Evolutionary conservation across 1,140 invertebrate species (phyloP).

Genomic region (Cyphomyrmex costatus): DNA sequence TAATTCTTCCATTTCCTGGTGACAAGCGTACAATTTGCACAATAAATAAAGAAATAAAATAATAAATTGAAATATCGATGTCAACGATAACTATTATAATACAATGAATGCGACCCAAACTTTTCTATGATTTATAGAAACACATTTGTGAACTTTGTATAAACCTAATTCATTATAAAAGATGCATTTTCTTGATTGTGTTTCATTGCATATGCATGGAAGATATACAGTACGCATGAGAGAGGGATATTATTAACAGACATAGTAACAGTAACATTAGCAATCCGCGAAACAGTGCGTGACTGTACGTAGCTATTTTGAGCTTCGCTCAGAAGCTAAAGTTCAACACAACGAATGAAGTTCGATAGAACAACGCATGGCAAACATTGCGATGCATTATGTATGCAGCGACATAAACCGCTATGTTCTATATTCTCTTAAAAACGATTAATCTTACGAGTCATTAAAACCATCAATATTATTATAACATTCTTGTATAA

Average conservation of each 20-base stretch:
- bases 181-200: slow-evolving; percentile 50
- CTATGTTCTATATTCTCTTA: neutral
- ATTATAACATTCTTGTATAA: neutral
- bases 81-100: neutral
- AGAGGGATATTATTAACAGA: slow-evolving; percentile 49
- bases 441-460: slow-evolving; percentile 29
- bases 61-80: neutral
- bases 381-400: slow-evolving; percentile 42
- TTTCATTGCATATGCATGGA: slow-evolving; percentile 35
- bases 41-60: neutral
- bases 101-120: neutral
- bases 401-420: slow-evolving; percentile 51
- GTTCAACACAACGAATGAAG: slow-evolving; percentile 61
- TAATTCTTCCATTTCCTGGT: too few species aligned
- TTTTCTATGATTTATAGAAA: slow-evolving; percentile 14
- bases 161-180: slow-evolving; percentile 43
- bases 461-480: slow-evolving; percentile 3
- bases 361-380: slow-evolving; percentile 51
- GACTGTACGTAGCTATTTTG: slow-evolving; percentile 48
- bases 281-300: slow-evolving; percentile 44
- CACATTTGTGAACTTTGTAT: neutral
- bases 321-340: slow-evolving; percentile 52
- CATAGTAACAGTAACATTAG: slow-evolving; percentile 41
- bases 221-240: slow-evolving; percentile 2
- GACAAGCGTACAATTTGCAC: neutral